Evolutionary conservation across 2,113 vertebrate genomes (phyloP), one percentile per base, ranked within the genome.

Genomic region (Rhinolophus sinicus): DNA sequence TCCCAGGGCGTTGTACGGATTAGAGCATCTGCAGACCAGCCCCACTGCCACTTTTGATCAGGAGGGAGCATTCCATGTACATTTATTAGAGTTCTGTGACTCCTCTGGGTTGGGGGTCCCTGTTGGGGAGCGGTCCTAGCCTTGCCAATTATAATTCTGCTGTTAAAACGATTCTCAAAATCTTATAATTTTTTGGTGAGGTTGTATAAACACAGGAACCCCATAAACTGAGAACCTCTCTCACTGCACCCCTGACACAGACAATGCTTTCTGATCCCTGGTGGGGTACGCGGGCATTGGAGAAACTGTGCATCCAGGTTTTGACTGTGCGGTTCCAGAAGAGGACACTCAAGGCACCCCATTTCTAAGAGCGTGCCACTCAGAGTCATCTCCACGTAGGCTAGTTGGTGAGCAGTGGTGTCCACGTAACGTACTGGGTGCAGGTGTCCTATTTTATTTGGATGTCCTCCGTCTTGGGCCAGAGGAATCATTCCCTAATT

Each of bases 401-500:
- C 80, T n/a, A 38, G 44, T 4, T 3, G 40, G 73, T 64, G 70
- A 94, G 91, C 91, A 44, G 2, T n/a, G 86, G 2, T 77, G 56
- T 60, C 86, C 77, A 50, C 6, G 0, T 19, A 35, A 47, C 14
- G 83, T 84, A 13, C 11, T 96, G 89, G 96, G 86, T 86, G 2
- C 97, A 97, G 95, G 91, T 97, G 96, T 78, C 52, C 15, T 70
- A n/a, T 50, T 93, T 92, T 96, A 89, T 94, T 88, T 90, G 97
- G 88, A 88, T 40, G 18, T 96, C 70, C 86, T 94, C 67, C 67
- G 92, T 97, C 64, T 2, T 50, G 92, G 97, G 94, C 95, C 75
- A 92, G 67, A 76, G 86, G 91, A 97, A 60, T 78, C 44, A 24
- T 94, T 97, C 89, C 92, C 92, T 97, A 94, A 97, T 98, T 97